Base-by-base conservation (phyloP, 2,797 vertebrate species). In the Menidia menidia region DNA sequence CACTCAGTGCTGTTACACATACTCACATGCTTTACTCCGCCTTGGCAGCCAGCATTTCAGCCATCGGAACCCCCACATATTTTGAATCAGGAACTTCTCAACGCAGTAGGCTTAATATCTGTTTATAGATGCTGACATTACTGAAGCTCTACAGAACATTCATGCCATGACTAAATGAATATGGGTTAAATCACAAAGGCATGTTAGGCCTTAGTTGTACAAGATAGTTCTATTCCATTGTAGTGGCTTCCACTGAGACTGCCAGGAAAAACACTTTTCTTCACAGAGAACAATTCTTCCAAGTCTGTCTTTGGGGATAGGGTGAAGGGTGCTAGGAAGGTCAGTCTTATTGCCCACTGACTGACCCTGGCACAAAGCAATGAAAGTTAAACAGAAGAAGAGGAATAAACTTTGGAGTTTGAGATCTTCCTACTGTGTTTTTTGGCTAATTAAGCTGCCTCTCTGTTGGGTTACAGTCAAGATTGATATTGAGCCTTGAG, bases 181-280 rank as follows among this genome's bases (percentile, higher is more conserved):
- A 77, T 43, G 56, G 75, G 68, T 81, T 75, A 44, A 82, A 86
- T 80, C 70, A 82, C 61, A 76, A 77, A 82, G 78, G 81, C 78
- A 81, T 75, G 65, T 75, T 56, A 51, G 74, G 64, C 58, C 64
- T 62, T 56, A 72, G 77, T 68, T 55, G 62, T 76, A 64, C 14
- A 54, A 84, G 78, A 84, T 80, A 68, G 73, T 71, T 65, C 71
- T 55, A 73, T 80, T 84, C 76, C 54, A 45, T 61, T 32, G 25
- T 73, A 82, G 77, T 42, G 51, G 78, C 74, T 75, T 6, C 0
- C 56, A 31, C 57, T 0, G 42, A 57, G 52, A 68, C 70, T 82
- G 90, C 90, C 90, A 92, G 90, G 75, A 88, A 91, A 90, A 92
- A 90, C 86, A 88, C 82, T 89, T 87, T 73, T 66, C 52, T 70